phyloP scores from a whole-genome alignment of 2,888 invertebrate genomes.

The Metacarcinus magister region DNA sequence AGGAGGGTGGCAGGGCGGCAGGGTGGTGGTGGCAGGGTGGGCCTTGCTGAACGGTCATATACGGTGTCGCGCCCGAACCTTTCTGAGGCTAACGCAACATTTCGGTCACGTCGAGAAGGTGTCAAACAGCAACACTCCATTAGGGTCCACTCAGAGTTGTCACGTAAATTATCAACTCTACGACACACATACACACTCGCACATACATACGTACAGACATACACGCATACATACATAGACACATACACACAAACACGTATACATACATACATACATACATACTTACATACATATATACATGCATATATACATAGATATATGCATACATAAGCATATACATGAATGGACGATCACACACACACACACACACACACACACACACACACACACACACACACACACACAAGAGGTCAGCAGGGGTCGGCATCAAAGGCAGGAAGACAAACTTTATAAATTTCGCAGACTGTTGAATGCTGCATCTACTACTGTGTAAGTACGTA shows the following conservation, averaged over 20 bases:
- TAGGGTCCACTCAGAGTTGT: slow-evolving; percentile 77
- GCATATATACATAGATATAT: neutral
- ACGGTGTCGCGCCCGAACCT: slow-evolving; percentile 59
- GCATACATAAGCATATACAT: neutral
- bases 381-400: too few species aligned
- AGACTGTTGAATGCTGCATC: neutral
- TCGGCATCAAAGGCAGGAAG: neutral
- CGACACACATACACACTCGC: slow-evolving; percentile 72
- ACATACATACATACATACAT: slow-evolving; percentile 49
- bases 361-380: neutral
- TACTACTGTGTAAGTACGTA: neutral
- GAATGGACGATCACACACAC: neutral
- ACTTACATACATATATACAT: neutral
- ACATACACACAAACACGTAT: neutral
- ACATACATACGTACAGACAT: slow-evolving; percentile 64
- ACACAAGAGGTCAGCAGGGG: neutral
- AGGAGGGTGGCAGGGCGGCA: neutral
- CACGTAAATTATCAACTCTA: slow-evolving; percentile 79
- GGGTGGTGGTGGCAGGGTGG: neutral
- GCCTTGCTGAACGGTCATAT: neutral
- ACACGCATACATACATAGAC: slow-evolving; percentile 56
- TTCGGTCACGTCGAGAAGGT: slow-evolving; percentile 76
- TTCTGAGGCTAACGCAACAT: slow-evolving; percentile 67
- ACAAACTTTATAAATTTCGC: neutral
- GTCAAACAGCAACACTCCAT: slow-evolving; percentile 80